Base-by-base conservation (phyloP, 92 coral and sea anemone genomes). In the Parazoanthus atlanticus region DNA sequence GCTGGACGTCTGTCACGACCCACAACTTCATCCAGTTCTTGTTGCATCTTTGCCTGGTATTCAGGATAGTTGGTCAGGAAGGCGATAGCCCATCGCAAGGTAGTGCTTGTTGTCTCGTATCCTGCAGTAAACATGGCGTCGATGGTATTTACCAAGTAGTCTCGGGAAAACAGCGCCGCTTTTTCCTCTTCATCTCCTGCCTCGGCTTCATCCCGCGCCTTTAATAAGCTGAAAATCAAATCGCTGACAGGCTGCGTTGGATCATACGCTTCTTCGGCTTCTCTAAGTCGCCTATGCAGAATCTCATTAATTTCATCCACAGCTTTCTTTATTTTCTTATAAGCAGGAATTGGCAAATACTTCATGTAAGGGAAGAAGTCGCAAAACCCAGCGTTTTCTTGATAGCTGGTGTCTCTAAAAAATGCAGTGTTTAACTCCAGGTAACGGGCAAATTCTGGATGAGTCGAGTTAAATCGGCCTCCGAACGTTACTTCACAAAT, bases 51-150 rank as follows among this genome's bases (percentile, higher is more conserved):
- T 12, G 31, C 6, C 31, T 69, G 74, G 34, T 69, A 69, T 16
- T 69, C 74, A 26, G 74, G 74, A 16, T 69, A 26, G 74, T 28
- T 69, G 16, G 31, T 69, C 74, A 69, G 74, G 74, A 19, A 69
- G 15, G 74, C 74, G 74, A 69, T 69, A 6, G 74, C 74, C 74
- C 74, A 69, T 26, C 74, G 34, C 15, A 69, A 28, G 12, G 11
- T 43, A 43, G 12, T 43, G 49, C 49, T 43, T 7, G 49, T 43
- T 43, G 8, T 43, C 49, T 69, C 74, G 28, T 69, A 69, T n/a
- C 74, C 74, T 26, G 74, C 74, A 69, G 74, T n/a, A 69, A 69
- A 26, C 74, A 69, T 69, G 31, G 74, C 12, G 31, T 69, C 74
- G 25, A 69, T 69, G 74, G 31, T 26, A 69, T 26, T 69, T 32